Evolutionary conservation across 2,113 vertebrate genomes (phyloP), one percentile per base, ranked within the genome.

Genomic region (Hippolais icterina): DNA sequence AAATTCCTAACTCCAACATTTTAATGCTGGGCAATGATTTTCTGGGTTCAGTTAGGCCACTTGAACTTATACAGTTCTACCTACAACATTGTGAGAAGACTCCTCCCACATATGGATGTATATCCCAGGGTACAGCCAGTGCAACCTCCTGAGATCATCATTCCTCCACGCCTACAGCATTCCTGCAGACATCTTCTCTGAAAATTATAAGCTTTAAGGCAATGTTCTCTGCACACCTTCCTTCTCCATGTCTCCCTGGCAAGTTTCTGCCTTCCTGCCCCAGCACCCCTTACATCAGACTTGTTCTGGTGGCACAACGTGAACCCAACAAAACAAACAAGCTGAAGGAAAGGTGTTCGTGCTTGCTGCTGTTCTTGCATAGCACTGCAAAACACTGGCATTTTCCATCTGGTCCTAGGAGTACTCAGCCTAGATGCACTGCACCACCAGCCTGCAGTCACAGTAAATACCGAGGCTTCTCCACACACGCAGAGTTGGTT

Each of bases 161-260:
- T 60, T 89, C 27, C 37, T 89, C 33, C 57, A 83, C 5, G 0
- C 83, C 86, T 83, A 83, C 22, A 3, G 44, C 79, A 86, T 64
- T 83, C 83, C 59, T 72, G 39, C 75, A 90, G 31, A 54, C 19
- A 65, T 53, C 41, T 57, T 17, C 75, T 82, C 39, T 69, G 85
- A 71, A 88, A 93, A 93, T 83, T 14, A 54, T 4, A 65, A 84
- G 50, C 54, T 95, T 93, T 80, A 76, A 88, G 71, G 75, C 66
- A 83, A 75, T 12, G 46, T 56, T 86, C 53, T 83, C 75, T 65
- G 59, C 59, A 56, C n/a, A 37, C 61, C 39, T 68, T 90, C 15
- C 74, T 71, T 83, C 44, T 52, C 53, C 18, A 14, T 1, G 1
- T 64, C 21, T 33, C 15, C 12, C 31, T 5, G 8, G 10, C 50